Conservation (phyloP, 2,113 vertebrate genomes). For the Lasiurus cinereus region DNA sequence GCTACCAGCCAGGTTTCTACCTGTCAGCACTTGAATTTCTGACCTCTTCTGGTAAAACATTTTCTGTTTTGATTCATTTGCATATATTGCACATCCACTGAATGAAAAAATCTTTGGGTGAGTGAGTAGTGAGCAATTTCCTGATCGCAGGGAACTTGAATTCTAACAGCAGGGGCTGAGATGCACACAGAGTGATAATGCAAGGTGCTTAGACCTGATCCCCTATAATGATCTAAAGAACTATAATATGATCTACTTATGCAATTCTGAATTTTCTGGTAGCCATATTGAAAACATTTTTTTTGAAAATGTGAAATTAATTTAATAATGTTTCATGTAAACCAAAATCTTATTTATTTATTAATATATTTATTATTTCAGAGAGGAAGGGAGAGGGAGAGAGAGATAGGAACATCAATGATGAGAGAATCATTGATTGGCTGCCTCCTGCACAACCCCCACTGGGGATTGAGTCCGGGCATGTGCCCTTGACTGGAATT, state of each 20-base stretch:
- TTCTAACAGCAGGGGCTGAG: conserved; percentile 18
- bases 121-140: not conserved
- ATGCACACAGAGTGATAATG: not conserved
- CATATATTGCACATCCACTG: not conserved
- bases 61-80: conserved; percentile 56
- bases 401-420: too few species aligned
- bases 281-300: not conserved
- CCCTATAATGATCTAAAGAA: not conserved
- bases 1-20: conserved; percentile 10
- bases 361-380: not conserved
- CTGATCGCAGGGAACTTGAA: not conserved
- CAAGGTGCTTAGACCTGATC: not conserved
- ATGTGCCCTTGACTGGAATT: too few species aligned
- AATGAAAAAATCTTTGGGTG: not conserved
- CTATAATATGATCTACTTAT: not conserved
- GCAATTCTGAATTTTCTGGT: conserved; percentile 50
- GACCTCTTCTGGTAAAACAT: conserved; percentile 29
- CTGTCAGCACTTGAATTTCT: conserved; percentile 53
- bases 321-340: conserved; percentile 36
- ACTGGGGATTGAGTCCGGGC: too few species aligned
- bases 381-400: too few species aligned
- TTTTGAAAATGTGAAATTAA: conserved; percentile 41
- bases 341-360: conserved; percentile 26
- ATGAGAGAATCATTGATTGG: too few species aligned
- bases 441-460: too few species aligned